Evolutionary conservation across 2,888 invertebrate species (phyloP).

Genomic region (Drosophila paramelanica): DNA sequence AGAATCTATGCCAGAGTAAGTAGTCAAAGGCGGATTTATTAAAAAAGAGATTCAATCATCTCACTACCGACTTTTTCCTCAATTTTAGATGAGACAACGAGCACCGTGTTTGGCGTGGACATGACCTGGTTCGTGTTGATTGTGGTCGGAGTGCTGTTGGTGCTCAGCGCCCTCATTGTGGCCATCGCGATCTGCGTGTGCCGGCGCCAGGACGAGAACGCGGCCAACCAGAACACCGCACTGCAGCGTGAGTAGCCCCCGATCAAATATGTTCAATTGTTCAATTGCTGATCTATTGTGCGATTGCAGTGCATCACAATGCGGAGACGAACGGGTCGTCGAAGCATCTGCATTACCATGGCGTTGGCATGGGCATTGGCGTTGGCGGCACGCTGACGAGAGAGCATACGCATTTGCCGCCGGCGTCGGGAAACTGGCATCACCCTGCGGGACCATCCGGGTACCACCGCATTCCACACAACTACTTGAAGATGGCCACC

Average conservation of each 20-base stretch:
- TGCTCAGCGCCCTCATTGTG: slow-evolving; percentile 89
- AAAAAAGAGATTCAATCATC: too few relatives aligned
- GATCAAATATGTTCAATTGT: too few relatives aligned
- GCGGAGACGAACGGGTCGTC: slow-evolving; percentile 90
- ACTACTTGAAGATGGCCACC: slow-evolving; percentile 88
- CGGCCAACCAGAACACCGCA: slow-evolving; percentile 85
- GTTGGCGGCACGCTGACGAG: slow-evolving; percentile 86
- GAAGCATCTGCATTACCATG: slow-evolving; percentile 86
- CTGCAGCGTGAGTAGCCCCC: slow-evolving; percentile 83
- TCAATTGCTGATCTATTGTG: background rate
- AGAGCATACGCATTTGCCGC: slow-evolving; percentile 87
- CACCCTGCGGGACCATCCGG: slow-evolving; percentile 93
- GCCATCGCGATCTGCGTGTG: slow-evolving; percentile 92
- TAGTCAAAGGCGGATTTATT: slow-evolving; percentile 52
- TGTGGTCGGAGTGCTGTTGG: slow-evolving; percentile 89
- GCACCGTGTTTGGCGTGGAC: slow-evolving; percentile 89
- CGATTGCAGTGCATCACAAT: slow-evolving; percentile 83
- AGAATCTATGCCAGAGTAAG: slow-evolving; percentile 94
- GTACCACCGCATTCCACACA: slow-evolving; percentile 86
- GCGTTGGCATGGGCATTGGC: slow-evolving; percentile 65
- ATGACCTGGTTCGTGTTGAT: slow-evolving; percentile 91
- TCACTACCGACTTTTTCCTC: too few relatives aligned
- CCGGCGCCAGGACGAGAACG: slow-evolving; percentile 86
- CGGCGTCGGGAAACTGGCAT: slow-evolving; percentile 96
- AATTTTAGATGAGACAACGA: slow-evolving; percentile 86